phyloP scores from a whole-genome alignment of 2,113 vertebrate species.

The Clarias magur region DNA sequence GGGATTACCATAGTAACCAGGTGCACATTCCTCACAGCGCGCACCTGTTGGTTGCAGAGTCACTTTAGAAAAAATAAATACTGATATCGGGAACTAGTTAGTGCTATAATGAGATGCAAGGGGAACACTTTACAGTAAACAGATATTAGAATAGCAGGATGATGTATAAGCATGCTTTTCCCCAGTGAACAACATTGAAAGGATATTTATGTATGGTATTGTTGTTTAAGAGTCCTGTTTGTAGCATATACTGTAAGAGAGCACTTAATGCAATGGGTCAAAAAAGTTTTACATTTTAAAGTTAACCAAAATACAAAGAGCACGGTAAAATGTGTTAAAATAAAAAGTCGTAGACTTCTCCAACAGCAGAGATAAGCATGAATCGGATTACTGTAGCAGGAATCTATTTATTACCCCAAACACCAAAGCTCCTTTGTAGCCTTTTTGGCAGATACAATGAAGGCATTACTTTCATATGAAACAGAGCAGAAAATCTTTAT shows the following conservation, averaged over 20 bases:
- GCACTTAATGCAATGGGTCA: not conserved
- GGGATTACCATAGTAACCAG: constrained; percentile 91
- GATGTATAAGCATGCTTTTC: not conserved
- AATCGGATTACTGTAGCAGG: not conserved
- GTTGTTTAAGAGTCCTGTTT: not conserved
- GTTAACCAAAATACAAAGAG: not conserved
- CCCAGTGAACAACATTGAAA: not conserved
- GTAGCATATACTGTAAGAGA: not conserved
- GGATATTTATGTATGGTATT: not conserved
- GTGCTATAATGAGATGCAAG: not conserved
- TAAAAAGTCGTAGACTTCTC: not conserved
- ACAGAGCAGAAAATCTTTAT: not conserved
- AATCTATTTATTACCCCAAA: constrained; percentile 36
- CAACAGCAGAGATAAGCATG: constrained; percentile 16
- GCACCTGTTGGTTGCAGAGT: constrained; percentile 70
- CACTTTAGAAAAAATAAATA: constrained; percentile 7
- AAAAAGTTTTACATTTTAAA: not conserved
- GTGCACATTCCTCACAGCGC: constrained; percentile 90
- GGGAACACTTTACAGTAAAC: not conserved
- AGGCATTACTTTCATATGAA: constrained; percentile 20
- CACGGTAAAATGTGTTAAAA: not conserved
- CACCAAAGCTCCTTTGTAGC: constrained; percentile 23
- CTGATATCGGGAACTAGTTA: not conserved
- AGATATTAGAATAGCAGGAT: not conserved
- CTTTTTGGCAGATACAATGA: constrained; percentile 33